phyloP scores from a whole-genome alignment of 2,797 vertebrate genomes.

The Mionectes olivaceus region DNA sequence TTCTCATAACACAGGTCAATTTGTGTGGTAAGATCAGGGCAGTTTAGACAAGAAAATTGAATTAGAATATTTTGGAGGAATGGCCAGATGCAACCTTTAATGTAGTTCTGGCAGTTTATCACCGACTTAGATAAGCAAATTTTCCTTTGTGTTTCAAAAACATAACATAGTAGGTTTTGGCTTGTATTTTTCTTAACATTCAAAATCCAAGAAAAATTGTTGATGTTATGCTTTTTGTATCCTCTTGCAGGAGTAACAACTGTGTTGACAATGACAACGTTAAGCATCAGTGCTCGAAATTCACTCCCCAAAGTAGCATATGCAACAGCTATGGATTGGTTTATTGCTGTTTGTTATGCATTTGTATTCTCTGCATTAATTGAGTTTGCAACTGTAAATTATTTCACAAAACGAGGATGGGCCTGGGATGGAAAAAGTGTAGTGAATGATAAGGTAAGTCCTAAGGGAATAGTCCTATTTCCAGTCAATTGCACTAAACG shows the following conservation, averaged over 20 bases:
- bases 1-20: neutral
- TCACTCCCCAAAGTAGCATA: slow-evolving; percentile 99
- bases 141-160: neutral
- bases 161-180: neutral
- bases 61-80: neutral
- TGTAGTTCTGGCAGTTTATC: neutral
- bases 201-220: neutral
- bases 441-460: slow-evolving; percentile 95
- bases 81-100: neutral
- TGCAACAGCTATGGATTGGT: slow-evolving; percentile 99
- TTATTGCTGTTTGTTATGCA: slow-evolving; percentile 97
- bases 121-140: neutral
- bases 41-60: neutral
- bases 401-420: slow-evolving; percentile 98
- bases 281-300: slow-evolving; percentile 97
- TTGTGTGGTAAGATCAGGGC: neutral
- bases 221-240: neutral
- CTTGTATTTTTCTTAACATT: neutral
- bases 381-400: slow-evolving; percentile 98
- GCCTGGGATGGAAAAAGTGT: slow-evolving; percentile 98
- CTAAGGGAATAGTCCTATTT: neutral
- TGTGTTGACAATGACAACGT: slow-evolving; percentile 96
- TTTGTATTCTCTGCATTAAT: slow-evolving; percentile 98
- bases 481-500: neutral
- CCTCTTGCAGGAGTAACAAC: slow-evolving; percentile 91